Conservation (phyloP, 2,888 invertebrate genomes). For the Eudasyphora cyanicolor region DNA sequence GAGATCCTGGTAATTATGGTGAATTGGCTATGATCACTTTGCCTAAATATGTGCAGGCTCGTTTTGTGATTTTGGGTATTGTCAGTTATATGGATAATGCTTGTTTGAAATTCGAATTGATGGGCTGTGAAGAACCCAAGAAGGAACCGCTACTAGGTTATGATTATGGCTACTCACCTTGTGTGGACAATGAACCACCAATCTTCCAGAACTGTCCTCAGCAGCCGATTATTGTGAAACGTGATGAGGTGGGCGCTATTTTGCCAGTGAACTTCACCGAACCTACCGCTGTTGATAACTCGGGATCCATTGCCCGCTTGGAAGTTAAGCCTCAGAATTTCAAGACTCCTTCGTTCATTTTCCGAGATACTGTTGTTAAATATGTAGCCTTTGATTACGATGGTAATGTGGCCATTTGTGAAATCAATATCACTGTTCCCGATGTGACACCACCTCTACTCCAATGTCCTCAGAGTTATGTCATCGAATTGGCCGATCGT, state of each 20-base stretch:
- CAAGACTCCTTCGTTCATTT: constrained; percentile 91
- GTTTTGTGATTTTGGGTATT: constrained; percentile 96
- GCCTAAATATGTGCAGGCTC: constrained; percentile 95
- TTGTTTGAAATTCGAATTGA: constrained; percentile 96
- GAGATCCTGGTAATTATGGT: constrained; percentile 97
- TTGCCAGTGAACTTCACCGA: constrained; percentile 95
- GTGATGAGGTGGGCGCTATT: constrained; percentile 93
- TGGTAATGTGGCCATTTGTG: constrained; percentile 98
- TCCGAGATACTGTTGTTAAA: constrained; percentile 94
- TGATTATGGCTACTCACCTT: constrained; percentile 95
- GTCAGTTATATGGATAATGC: constrained; percentile 98
- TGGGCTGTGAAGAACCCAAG: constrained; percentile 95
- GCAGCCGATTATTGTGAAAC: constrained; percentile 93
- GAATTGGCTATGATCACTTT: constrained; percentile 97
- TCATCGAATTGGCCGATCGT: constrained; percentile 93
- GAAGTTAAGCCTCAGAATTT: constrained; percentile 96
- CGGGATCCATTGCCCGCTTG: constrained; percentile 94
- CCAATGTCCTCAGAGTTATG: constrained; percentile 96
- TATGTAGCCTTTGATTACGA: constrained; percentile 98
- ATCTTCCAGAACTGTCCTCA: constrained; percentile 98
- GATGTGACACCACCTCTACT: constrained; percentile 94
- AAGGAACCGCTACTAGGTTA: constrained; percentile 92
- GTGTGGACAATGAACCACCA: constrained; percentile 97
- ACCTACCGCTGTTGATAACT: constrained; percentile 96
- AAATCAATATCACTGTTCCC: constrained; percentile 96